Base-by-base conservation (phyloP, 2,113 vertebrate species). In the Nymphicus hollandicus region DNA sequence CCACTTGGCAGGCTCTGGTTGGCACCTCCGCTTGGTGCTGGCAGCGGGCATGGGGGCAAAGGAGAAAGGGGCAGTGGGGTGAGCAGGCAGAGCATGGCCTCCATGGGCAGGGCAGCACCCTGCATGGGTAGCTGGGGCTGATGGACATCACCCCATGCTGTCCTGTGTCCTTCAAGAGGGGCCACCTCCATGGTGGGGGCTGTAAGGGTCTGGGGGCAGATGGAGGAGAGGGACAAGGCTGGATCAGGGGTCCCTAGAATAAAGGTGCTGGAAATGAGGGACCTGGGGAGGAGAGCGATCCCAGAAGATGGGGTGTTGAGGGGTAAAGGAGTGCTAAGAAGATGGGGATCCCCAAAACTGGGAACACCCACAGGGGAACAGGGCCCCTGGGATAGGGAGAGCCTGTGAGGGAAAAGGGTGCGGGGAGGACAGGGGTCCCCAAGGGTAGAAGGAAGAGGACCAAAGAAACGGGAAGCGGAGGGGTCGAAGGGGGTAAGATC, bases 101-200 rank as follows among this genome's bases (percentile, higher is more conserved):
- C 53, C 53, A 11, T 1, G 3, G 73, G 46, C 25, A 53, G 33
- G 2, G 4, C 44, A 90, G 68, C 31, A 41, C 13, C 17, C 56
- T 17, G 0, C 5, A 27, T 1, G 0, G 0, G 39, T 1, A 16
- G 61, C 23, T 17, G n/a, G 39, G 71, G 35, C 24, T 58, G 50
- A 56, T 17, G 77, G 69, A 60, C 84, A 87, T 20, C 81, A 31
- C 28, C 68, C 68, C 24, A 1, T 0, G 0, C 23, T n/a, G 47
- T 46, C 20, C 63, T 55, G 33, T 1, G 1, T 29, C 71, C 58
- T 27, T 33, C 33, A 27, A 41, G 28, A 28, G 68, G 49, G 39
- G 43, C 8, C 44, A 63, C 11, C 19, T 33, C 33, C 35, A 35
- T 1, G 50, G 33, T 5, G 13, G 65, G n/a, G 10, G 44, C 60